Base-by-base conservation (phyloP, 2,888 invertebrate species). In the Tillus elongatus region DNA sequence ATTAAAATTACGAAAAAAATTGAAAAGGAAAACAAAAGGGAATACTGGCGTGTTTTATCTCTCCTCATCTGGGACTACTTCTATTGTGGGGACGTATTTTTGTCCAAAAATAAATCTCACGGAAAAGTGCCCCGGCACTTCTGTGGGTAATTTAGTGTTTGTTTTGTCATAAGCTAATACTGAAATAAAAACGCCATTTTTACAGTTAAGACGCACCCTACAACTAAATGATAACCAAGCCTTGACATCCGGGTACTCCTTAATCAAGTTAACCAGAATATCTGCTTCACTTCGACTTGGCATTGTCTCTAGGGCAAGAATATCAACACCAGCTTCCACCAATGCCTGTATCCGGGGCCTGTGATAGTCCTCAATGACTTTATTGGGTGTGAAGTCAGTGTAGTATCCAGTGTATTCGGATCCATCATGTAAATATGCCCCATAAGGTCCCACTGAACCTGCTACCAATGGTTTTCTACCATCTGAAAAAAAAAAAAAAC, bases 161-260 rank as follows among this genome's bases (percentile, higher is more conserved):
- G n/a, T n/a, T n/a, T n/a, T n/a, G n/a, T n/a, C n/a, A n/a, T n/a
- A n/a, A n/a, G n/a, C n/a, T n/a, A n/a, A n/a, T n/a, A n/a, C n/a
- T 32, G 11, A 31, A n/a, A 27, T 15, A 26, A 10, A 2, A 19
- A 11, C 4, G 9, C n/a, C 24, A 33, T 4, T 42, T 46, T 49
- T n/a, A n/a, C n/a, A n/a, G n/a, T n/a, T n/a, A n/a, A n/a, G n/a
- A n/a, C n/a, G n/a, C n/a, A 85, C 86, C 72, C 82, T 80, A 63
- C 89, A 88, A 41, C 85, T 83, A 61, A 90, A 89, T 1, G 82
- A 73, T 11, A 92, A 64, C 89, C 89, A 92, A n/a, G 84, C 85
- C 58, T 82, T 83, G 1, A 74, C 67, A 34, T 71, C 64, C 1
- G 87, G 86, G 62, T 77, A 86, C 46, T 86, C 79, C 42, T 77